A percentile compares a stretch with the other conserved stretches of the same genome.
Conservation (phyloP, 2,888 invertebrate species). For the Coenonympha glycerion region DNA sequence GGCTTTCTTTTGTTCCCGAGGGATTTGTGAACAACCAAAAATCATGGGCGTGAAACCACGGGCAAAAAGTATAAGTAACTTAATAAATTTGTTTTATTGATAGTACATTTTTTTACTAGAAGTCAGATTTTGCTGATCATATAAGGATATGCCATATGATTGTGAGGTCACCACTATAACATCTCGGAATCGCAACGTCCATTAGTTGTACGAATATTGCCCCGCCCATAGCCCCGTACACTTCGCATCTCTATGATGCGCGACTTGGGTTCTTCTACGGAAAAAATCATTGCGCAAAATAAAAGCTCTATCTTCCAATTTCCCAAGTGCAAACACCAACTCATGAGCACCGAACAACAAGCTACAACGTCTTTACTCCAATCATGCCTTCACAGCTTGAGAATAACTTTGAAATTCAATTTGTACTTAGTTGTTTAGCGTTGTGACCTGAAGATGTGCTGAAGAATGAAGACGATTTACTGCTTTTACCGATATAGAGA, state of each 20-base stretch:
- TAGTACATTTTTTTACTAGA: no score
- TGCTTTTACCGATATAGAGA: constrained; percentile 1
- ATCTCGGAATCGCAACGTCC: no score
- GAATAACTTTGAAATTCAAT: constrained; percentile 71
- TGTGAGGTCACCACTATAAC: no score
- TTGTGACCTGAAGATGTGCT: neutral
- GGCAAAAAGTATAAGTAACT: neutral
- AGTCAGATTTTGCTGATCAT: no score
- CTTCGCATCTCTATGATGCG: no score
- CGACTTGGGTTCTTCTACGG: no score
- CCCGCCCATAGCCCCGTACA: no score
- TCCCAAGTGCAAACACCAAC: constrained; percentile 41
- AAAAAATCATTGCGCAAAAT: neutral
- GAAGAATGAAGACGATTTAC: neutral
- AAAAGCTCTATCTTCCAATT: neutral
- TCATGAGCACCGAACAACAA: constrained; percentile 51
- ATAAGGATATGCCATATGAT: no score
- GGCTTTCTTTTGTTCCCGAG: no score
- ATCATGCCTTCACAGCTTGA: constrained; percentile 57
- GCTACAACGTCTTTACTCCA: constrained; percentile 60
- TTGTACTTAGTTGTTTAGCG: constrained; percentile 44
- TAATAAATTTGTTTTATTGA: no score
- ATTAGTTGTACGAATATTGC: no score
- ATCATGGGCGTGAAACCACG: neutral
- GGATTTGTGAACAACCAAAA: neutral